Evolutionary conservation across 1,140 invertebrate genomes (phyloP).

Genomic region (Eulimnadia texana): DNA sequence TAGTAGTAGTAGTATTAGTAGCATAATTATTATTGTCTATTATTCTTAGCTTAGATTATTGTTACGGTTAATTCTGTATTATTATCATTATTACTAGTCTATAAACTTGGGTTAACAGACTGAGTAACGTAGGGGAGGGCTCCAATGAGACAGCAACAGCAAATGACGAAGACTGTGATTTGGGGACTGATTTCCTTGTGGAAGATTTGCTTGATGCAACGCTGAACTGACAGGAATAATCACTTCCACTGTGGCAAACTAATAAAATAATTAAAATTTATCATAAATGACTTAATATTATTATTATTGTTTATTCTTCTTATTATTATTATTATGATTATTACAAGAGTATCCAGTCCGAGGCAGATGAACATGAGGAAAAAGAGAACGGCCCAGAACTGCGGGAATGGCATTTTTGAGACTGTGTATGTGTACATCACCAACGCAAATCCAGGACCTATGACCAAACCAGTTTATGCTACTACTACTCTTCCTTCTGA

Average conservation of each 20-base stretch:
- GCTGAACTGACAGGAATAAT: conserved; percentile 4
- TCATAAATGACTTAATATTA: too few species aligned
- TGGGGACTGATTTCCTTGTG: not conserved
- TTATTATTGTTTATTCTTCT: too few species aligned
- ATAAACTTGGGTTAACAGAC: not conserved
- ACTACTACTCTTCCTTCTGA: too few species aligned
- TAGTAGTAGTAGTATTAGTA: too few species aligned
- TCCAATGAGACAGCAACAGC: conserved; percentile 6
- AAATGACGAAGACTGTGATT: conserved; percentile 7
- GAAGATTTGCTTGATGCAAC: not conserved
- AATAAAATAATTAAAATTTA: not conserved
- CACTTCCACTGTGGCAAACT: conserved; percentile 14
- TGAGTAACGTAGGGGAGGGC: conserved; percentile 15
- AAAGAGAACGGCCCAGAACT: conserved; percentile 10
- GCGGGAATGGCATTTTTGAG: conserved; percentile 12
- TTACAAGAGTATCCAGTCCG: conserved; percentile 15
- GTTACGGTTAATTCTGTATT: too few species aligned
- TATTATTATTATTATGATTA: too few species aligned
- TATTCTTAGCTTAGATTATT: too few species aligned
- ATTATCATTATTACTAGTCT: not conserved
- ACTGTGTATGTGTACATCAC: conserved; percentile 9
- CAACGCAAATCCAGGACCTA: not conserved
- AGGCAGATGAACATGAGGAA: conserved; percentile 12
- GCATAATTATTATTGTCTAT: too few species aligned
- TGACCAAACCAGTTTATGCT: too few species aligned